Evolutionary conservation across 37 sponge, comb jelly and placozoan genomes (phyloP), one percentile per base, ranked within the genome.

Genomic region (Hormiphora californensis): DNA sequence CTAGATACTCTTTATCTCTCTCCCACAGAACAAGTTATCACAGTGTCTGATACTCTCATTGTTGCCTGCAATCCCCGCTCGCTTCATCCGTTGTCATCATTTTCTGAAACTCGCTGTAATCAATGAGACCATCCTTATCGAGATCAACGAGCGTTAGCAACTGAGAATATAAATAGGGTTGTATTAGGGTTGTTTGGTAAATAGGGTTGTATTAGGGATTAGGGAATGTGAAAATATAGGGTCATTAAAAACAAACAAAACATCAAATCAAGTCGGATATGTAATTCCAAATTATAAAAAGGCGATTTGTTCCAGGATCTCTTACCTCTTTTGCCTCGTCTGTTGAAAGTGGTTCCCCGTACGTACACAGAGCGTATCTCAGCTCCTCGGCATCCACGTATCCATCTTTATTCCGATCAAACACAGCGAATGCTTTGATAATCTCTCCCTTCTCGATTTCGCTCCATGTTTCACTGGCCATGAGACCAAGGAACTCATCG

Each of bases 381-480:
- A 73, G 44, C 81, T 73, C 81, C 32, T 73, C 8, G n/a, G 81
- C 81, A 21, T 73, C 81, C 41, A 73, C 81, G 22, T 73, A 73
- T 28, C 81, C 81, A 28, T 73, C 81, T 41, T 73, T 73, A 30
- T 73, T 73, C 1, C 81, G 81, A 40, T 73, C 81, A 40, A 73
- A 73, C 25, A 73, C 81, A 2, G 81, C 81, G 38, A 73, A 73
- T 46, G 81, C 81, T 28, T 73, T 73, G n/a, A 73, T 36, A 25
- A 73, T 73, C 23, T 73, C 81, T 7, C 81, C 81, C 22, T 28
- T 39, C 81, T 73, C 81, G 9, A 73, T 73, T 28, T 73, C 81
- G 23, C 38, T 32, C 81, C 81, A 73, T 30, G 81, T 73, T 73
- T 73, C 81, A 22, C 46, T 43, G 9, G 81, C 35, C 81, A 73